These are phyloP conservation scores for Latheticus oryzae DNA, from an alignment of 2,888 invertebrate species.

Conservation along the genomic window DNA sequence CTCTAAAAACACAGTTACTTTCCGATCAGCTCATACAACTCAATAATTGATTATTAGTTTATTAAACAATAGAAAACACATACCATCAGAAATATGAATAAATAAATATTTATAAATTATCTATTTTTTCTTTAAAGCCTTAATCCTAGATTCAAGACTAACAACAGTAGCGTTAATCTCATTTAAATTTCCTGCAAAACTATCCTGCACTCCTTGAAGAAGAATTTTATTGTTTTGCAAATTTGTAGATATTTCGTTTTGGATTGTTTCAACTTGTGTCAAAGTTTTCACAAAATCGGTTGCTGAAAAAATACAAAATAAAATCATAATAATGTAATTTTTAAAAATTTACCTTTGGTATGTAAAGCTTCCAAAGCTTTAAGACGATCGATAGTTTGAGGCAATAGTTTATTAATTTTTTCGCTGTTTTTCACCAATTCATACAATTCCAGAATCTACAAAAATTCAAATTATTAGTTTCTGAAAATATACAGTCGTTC, in stretches of 20 bases:
- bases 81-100: constrained; percentile 7
- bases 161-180: constrained; percentile 81
- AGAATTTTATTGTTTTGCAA: constrained; percentile 84
- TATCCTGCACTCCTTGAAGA: constrained; percentile 83
- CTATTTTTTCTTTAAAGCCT: constrained; percentile 69
- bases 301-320: constrained; percentile 70
- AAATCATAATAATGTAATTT: not conserved
- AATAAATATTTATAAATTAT: constrained; percentile 33
- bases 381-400: constrained; percentile 85
- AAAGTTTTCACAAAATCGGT: constrained; percentile 88
- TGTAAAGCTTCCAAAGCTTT: constrained; percentile 88
- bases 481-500: not conserved
- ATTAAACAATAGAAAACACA: constrained; percentile 21
- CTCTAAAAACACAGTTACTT: constrained; percentile 74
- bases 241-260: constrained; percentile 76
- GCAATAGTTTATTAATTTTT: constrained; percentile 80
- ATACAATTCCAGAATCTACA: constrained; percentile 84
- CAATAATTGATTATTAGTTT: constrained; percentile 21
- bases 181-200: constrained; percentile 82
- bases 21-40: constrained; percentile 57
- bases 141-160: constrained; percentile 79
- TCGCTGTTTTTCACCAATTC: constrained; percentile 90
- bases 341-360: constrained; percentile 78
- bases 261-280: constrained; percentile 82
- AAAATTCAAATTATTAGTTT: constrained; percentile 4